phyloP scores from a whole-genome alignment of 1,140 invertebrate species.

The Campodea augens region DNA sequence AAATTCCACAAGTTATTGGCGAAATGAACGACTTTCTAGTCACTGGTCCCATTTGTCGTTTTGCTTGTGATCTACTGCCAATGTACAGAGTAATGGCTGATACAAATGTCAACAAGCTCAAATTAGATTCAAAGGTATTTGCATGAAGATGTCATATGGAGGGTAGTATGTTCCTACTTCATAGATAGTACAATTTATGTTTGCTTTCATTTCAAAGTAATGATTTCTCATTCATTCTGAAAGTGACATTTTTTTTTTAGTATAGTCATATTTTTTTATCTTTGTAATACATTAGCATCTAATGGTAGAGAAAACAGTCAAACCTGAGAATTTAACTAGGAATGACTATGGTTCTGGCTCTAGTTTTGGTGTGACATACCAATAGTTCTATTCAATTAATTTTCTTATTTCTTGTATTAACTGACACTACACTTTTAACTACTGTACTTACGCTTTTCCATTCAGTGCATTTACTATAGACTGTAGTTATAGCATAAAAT shows the following conservation, averaged over 20 bases:
- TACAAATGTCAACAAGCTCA: slow-evolving; percentile 31
- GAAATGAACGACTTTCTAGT: slow-evolving; percentile 32
- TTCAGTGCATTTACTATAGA: no score
- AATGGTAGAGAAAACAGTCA: no score
- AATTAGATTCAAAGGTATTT: slow-evolving; percentile 37
- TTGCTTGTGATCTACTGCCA: slow-evolving; percentile 56
- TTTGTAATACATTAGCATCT: no score
- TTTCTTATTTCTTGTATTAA: no score
- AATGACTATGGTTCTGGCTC: no score
- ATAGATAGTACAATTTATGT: background rate
- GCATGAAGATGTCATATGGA: background rate
- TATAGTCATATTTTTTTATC: slow-evolving; percentile 7
- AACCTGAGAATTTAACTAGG: no score
- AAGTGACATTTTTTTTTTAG: slow-evolving; percentile 6
- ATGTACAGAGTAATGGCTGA: slow-evolving; percentile 45
- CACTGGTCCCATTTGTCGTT: slow-evolving; percentile 63
- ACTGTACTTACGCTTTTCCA: no score
- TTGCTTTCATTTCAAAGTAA: background rate
- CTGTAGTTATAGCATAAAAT: no score
- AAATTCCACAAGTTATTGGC: slow-evolving; percentile 23
- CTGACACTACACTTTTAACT: no score
- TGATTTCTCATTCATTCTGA: background rate
- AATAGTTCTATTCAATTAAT: no score
- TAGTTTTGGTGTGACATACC: no score
- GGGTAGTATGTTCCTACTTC: background rate